These are phyloP conservation scores for Drosophila conformis DNA, from an alignment of 2,888 invertebrate genomes.

Conservation along the genomic window DNA sequence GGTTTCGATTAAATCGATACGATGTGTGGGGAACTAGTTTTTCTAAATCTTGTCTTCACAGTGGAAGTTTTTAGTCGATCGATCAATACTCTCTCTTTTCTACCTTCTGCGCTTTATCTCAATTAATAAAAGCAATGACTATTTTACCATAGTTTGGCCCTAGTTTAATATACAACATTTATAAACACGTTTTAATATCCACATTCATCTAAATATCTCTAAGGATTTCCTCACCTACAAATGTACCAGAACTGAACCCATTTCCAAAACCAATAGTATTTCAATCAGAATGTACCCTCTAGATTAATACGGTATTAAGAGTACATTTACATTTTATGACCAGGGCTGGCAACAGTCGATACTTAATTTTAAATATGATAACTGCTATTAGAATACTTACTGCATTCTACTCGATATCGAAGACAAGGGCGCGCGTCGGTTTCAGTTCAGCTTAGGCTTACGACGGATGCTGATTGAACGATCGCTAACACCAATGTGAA, in stretches of 20 bases:
- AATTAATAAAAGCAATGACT: neutral
- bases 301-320: neutral
- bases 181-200: neutral
- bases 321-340: neutral
- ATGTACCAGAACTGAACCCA: no score
- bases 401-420: neutral
- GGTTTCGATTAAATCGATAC: neutral
- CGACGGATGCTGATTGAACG: neutral
- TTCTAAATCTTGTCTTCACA: neutral
- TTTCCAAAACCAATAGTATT: neutral
- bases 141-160: no score
- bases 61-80: neutral
- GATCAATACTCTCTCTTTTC: neutral
- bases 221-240: no score
- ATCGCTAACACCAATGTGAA: neutral
- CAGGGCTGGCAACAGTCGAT: conserved; percentile 1
- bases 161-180: no score
- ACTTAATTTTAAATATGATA: neutral
- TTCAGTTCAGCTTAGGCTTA: conserved; percentile 31
- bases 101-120: neutral
- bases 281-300: neutral
- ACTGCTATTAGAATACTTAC: neutral
- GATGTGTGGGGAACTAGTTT: neutral
- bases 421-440: conserved; percentile 7
- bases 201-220: neutral